Evolutionary conservation across 1,140 invertebrate species (phyloP), one percentile per base, ranked within the genome.

Genomic region (Pseudomyrmex concolor): DNA sequence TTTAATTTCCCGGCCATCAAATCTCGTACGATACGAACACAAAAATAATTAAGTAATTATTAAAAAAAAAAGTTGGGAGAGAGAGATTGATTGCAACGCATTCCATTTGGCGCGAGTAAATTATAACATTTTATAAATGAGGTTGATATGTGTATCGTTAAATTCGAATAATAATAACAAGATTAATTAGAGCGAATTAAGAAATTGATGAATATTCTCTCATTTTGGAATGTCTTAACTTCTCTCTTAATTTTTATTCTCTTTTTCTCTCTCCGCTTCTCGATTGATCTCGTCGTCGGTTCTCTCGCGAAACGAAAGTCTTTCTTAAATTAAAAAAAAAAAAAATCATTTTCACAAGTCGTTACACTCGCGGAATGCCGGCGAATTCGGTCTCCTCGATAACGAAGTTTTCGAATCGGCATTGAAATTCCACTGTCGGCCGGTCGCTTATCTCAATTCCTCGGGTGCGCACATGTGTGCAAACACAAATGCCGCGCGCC

Each of bases 351-450:
- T 67, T 54, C 34, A 68, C 48, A 22, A 57, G 25, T 82, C 60
- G n/a, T 76, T 77, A 57, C 64, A 76, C 60, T 8, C 59, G 45
- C 51, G 71, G 60, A 64, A 83, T 55, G 72, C 22, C 51, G 51
- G 12, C 59, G 15, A 19, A 50, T 57, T 76, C 50, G n/a, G 48
- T 51, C 25, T 43, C 15, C 15, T 17, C n/a, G 59, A 64, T 76
- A 59, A 64, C 71, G 50, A 55, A 64, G 62, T 55, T 68, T 17
- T 34, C n/a, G 13, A 19, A 34, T 84, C 51, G 84, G 4, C 72
- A 84, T 86, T 86, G 84, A 77, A 78, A 86, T 86, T 76, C 81
- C 84, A 76, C 22, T 59, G 48, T 63, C 64, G 57, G 4, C 19
- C 13, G 51, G 48, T 34, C 34, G 34, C 83, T 86, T 86, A 86